Evolutionary conservation across 2,113 vertebrate genomes (phyloP).

Genomic region (Cochlearius cochlearius): DNA sequence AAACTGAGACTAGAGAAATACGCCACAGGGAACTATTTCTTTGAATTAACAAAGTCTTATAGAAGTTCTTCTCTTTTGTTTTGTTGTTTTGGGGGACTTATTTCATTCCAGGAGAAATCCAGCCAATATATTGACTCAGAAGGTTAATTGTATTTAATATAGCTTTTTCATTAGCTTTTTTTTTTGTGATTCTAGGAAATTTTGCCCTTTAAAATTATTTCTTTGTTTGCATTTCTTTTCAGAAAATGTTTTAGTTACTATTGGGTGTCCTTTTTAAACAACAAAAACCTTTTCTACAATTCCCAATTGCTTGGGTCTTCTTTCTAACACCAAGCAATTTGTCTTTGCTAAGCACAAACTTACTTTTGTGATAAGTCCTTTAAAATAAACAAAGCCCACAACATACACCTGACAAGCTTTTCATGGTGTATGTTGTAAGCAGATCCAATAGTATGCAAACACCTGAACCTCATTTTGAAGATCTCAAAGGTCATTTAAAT

Average conservation of each 20-base stretch:
- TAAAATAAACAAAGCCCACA: not conserved
- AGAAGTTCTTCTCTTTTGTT: not conserved
- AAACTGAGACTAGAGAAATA: not conserved
- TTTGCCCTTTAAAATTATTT: not conserved
- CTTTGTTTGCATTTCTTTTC: not conserved
- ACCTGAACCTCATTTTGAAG: conserved; percentile 46
- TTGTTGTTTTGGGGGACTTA: not conserved
- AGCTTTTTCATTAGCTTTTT: not conserved
- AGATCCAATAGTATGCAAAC: not conserved
- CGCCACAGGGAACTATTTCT: not conserved
- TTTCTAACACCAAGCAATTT: not conserved
- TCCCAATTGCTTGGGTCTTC: not conserved
- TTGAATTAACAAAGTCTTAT: not conserved
- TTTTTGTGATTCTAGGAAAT: not conserved
- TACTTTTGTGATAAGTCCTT: not conserved
- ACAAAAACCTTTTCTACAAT: not conserved
- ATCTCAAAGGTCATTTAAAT: conserved; percentile 48
- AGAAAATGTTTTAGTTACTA: not conserved
- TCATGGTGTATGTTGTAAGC: not conserved
- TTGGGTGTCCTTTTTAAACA: not conserved
- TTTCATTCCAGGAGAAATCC: not conserved
- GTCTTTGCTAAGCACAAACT: not conserved
- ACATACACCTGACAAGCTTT: not conserved
- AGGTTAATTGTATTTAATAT: not conserved
- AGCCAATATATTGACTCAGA: not conserved